These are phyloP conservation scores for Pseudomyrmex dendroicus DNA, from an alignment of 1,140 invertebrate species.

Conservation along the genomic window DNA sequence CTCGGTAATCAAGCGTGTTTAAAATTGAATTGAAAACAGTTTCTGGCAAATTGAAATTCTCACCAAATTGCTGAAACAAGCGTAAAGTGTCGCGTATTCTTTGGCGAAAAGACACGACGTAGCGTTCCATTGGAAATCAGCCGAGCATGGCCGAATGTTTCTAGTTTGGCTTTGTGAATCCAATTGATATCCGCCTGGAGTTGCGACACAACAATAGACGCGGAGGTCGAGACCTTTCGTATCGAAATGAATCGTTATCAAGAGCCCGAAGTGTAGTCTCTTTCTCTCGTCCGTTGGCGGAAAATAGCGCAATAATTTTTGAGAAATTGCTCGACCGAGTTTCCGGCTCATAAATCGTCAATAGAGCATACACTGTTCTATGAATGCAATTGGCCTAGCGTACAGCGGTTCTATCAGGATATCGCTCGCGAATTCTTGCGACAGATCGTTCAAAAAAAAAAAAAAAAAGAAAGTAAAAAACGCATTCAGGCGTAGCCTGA, in stretches of 20 bases:
- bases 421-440: background rate
- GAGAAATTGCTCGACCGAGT: constrained; percentile 64
- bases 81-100: constrained; percentile 23
- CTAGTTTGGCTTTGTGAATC: constrained; percentile 30
- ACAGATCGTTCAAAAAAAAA: background rate
- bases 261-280: constrained; percentile 30
- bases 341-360: constrained; percentile 61
- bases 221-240: constrained; percentile 36
- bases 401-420: background rate
- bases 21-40: background rate
- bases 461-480: background rate
- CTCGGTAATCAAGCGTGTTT: constrained; percentile 10
- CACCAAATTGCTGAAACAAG: constrained; percentile 15
- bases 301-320: constrained; percentile 65
- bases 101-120: constrained; percentile 6
- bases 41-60: constrained; percentile 42
- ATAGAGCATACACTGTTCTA: background rate
- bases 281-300: constrained; percentile 37
- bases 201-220: background rate
- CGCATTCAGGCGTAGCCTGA: no score
- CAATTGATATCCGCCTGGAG: constrained; percentile 52
- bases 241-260: constrained; percentile 69
- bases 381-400: constrained; percentile 5
- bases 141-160: background rate
- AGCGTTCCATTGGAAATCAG: constrained; percentile 23